Evolutionary conservation across 1,140 invertebrate species (phyloP).

Genomic region (Heterodera schachtii): DNA sequence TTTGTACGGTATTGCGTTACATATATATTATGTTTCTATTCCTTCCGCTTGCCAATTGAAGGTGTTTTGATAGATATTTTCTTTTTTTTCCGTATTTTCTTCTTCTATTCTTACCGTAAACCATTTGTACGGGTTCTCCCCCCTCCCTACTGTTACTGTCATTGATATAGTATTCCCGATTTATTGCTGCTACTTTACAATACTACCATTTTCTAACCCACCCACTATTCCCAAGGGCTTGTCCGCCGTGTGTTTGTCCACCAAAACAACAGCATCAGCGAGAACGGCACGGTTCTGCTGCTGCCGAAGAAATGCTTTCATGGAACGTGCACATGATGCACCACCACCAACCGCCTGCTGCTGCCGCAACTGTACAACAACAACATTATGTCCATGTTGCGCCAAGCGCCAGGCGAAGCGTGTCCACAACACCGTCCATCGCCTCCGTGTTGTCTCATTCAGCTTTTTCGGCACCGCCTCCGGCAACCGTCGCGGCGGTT

Average conservation of each 20-base stretch:
- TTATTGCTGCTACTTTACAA: background rate
- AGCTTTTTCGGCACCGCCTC: background rate
- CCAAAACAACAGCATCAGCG: background rate
- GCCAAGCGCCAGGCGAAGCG: background rate
- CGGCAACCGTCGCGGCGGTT: background rate
- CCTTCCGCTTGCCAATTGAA: too few relatives aligned
- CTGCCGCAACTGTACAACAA: background rate
- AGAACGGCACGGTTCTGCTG: background rate
- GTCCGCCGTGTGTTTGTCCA: constrained; percentile 14
- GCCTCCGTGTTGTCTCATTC: background rate
- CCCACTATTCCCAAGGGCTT: background rate
- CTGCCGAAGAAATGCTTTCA: background rate
- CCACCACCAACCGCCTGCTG: background rate
- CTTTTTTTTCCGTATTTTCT: too few relatives aligned
- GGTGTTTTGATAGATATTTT: too few relatives aligned
- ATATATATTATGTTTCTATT: too few relatives aligned
- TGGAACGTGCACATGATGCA: background rate
- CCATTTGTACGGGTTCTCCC: too few relatives aligned
- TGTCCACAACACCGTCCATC: background rate
- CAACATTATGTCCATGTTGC: background rate
- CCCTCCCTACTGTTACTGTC: too few relatives aligned
- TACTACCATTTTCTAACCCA: background rate
- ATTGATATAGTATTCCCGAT: background rate
- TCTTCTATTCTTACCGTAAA: too few relatives aligned
- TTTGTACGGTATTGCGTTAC: too few relatives aligned